A percentile compares a stretch with the other conserved stretches of the same genome.
phyloP scores from a whole-genome alignment of 2,113 vertebrate genomes.

The Athene cunicularia region DNA sequence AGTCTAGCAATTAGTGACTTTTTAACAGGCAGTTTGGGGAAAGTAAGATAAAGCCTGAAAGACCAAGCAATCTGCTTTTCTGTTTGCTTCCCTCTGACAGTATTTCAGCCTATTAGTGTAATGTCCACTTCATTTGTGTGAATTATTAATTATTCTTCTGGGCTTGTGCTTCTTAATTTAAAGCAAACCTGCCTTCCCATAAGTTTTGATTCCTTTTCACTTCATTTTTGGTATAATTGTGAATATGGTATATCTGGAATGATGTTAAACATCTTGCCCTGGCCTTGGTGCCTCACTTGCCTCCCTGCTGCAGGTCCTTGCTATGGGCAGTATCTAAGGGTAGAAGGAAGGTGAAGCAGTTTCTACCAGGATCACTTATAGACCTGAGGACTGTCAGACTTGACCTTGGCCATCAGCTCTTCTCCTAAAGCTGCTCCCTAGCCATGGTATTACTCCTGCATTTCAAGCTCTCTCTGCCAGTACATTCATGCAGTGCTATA shows the following conservation, averaged over 20 bases:
- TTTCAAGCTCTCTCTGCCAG: not conserved
- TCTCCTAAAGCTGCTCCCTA: not conserved
- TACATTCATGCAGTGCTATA: not conserved
- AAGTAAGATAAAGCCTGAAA: not conserved
- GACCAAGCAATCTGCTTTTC: not conserved
- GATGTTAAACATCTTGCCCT: not conserved
- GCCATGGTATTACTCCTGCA: not conserved
- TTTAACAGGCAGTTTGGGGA: not conserved
- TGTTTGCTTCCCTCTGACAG: not conserved
- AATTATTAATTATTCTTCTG: not conserved
- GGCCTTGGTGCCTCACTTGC: not conserved
- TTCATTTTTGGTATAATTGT: not conserved
- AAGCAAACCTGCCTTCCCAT: not conserved
- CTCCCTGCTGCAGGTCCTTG: not conserved
- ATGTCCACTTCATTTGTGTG: not conserved
- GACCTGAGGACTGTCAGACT: not conserved
- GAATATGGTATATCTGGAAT: not conserved
- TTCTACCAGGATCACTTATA: not conserved
- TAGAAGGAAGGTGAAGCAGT: not conserved
- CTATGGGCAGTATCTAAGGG: not conserved
- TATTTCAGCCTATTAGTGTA: not conserved
- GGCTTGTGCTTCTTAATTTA: not conserved
- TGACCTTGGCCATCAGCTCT: not conserved
- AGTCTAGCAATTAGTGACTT: slow-evolving; percentile 31
- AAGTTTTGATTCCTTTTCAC: not conserved